These are phyloP conservation scores for Mus caroli DNA, from an alignment of 2,797 vertebrate genomes.

Conservation along the genomic window DNA sequence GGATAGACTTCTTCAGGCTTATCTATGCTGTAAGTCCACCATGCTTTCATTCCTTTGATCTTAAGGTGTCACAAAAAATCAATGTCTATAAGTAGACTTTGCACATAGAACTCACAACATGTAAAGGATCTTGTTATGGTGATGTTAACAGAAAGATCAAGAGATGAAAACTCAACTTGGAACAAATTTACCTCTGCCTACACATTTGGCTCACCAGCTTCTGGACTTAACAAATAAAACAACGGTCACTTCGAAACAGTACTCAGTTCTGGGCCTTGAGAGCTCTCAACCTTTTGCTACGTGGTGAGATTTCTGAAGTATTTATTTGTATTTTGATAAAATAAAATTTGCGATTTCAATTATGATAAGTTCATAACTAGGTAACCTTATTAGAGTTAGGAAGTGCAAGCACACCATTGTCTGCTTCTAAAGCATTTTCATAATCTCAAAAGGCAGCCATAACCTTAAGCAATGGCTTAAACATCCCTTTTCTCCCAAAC, in stretches of 20 bases:
- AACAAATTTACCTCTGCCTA: neutral
- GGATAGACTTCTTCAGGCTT: neutral
- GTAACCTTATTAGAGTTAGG: neutral
- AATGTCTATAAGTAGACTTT: neutral
- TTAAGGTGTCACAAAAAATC: neutral
- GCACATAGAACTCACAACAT: neutral
- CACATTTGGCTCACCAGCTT: neutral
- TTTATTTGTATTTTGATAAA: neutral
- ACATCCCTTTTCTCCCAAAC: neutral
- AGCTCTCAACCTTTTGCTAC: neutral
- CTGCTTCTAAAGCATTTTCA: neutral
- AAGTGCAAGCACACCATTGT: neutral
- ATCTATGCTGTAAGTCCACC: neutral
- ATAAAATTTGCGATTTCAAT: neutral
- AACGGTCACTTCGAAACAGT: conserved; percentile 8
- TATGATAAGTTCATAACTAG: neutral
- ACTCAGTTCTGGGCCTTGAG: neutral
- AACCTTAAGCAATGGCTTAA: neutral
- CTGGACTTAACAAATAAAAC: neutral
- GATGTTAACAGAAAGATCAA: neutral
- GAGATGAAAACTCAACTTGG: neutral
- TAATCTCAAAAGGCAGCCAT: neutral
- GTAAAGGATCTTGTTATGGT: neutral
- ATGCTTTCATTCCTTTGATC: neutral
- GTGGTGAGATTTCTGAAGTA: no score